Percentiles rank a stretch among this genome's conserved stretches.
Evolutionary conservation across 2,113 vertebrate species (phyloP).

Genomic region (Macrotus californicus): DNA sequence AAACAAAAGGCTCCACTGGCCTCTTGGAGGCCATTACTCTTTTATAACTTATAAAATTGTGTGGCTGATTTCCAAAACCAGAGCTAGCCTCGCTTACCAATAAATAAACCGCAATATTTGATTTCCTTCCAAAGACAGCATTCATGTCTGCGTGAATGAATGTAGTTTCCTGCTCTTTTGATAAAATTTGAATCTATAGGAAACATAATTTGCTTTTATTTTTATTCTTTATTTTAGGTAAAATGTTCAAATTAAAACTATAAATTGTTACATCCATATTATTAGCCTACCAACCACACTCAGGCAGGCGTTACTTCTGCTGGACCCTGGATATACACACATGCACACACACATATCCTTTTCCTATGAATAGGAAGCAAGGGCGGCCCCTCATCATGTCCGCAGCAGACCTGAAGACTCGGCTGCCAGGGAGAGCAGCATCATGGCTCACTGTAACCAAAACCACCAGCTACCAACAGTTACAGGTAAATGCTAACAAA

Average conservation of each 20-base stretch:
- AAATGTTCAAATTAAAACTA: no score
- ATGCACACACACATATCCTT: not conserved
- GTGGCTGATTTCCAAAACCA: slow-evolving; percentile 34
- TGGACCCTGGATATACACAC: no score
- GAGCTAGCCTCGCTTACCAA: not conserved
- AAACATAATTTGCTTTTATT: slow-evolving; percentile 19
- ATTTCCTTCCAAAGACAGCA: slow-evolving; percentile 5
- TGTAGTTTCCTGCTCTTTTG: not conserved
- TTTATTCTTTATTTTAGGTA: not conserved
- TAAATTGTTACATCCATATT: no score
- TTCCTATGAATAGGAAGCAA: not conserved
- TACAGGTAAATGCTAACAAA: not conserved
- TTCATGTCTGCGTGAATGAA: not conserved
- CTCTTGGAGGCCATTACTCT: slow-evolving; percentile 2
- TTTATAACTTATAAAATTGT: slow-evolving; percentile 23
- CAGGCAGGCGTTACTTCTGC: no score
- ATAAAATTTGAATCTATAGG: not conserved
- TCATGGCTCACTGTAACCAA: not conserved
- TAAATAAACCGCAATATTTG: slow-evolving; percentile 24
- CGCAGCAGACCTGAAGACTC: not conserved
- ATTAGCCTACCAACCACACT: no score
- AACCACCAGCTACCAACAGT: not conserved
- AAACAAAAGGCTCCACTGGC: slow-evolving; percentile 18
- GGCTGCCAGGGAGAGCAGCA: not conserved
- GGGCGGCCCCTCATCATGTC: not conserved